A percentile compares a stretch with the other conserved stretches of the same genome.
Conservation (phyloP, 1,140 invertebrate species). For the Formica exsecta region DNA sequence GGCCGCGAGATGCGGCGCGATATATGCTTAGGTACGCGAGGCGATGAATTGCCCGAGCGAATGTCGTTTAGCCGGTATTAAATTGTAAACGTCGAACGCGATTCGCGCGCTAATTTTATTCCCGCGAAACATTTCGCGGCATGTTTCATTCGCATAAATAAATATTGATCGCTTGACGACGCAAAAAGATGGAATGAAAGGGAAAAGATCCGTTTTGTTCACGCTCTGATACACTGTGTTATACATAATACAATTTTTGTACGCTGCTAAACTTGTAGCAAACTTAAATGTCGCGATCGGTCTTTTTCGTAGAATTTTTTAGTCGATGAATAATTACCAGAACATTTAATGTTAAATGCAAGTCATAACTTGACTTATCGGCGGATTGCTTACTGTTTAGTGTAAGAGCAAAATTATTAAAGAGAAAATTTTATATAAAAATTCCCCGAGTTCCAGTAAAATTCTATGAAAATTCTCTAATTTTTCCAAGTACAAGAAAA, state of each 20-base stretch:
- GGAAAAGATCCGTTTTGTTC: background rate
- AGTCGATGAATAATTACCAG: slow-evolving; percentile 6
- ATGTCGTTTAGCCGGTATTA: slow-evolving; percentile 56
- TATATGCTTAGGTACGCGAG: slow-evolving; percentile 40
- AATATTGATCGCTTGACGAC: slow-evolving; percentile 14
- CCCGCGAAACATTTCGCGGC: background rate
- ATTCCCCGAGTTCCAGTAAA: no score
- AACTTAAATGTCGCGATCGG: slow-evolving; percentile 11
- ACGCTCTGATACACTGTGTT: background rate
- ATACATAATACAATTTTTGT: background rate
- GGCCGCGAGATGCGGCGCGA: slow-evolving; percentile 50
- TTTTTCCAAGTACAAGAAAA: no score
- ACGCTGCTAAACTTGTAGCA: background rate
- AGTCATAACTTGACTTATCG: no score
- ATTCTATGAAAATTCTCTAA: no score
- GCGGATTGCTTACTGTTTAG: no score
- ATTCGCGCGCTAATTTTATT: slow-evolving; percentile 44
- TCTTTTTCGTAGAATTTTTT: background rate
- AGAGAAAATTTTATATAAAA: no score
- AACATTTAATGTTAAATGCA: background rate
- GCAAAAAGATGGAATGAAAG: background rate
- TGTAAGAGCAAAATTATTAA: no score
- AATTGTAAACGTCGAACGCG: slow-evolving; percentile 55
- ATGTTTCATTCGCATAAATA: slow-evolving; percentile 34
- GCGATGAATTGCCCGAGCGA: slow-evolving; percentile 44